Evolutionary conservation across 2,888 invertebrate genomes (phyloP), one percentile per base, ranked within the genome.

Genomic region (Halictus ligatus): DNA sequence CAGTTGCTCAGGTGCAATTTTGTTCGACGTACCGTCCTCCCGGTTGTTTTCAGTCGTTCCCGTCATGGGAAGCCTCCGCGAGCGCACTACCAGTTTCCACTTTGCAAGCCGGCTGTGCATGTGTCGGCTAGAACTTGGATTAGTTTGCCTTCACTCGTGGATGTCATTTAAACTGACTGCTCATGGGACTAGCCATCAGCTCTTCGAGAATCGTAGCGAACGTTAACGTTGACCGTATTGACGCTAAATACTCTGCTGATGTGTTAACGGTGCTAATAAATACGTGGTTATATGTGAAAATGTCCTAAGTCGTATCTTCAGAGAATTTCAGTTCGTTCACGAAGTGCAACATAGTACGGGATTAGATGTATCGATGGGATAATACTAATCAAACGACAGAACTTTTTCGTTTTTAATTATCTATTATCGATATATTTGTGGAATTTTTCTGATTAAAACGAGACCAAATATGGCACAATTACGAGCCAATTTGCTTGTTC

Each of bases 51-150:
- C 82, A 72, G n/a, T 54, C 80, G 25, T 40, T 18, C 7, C 77
- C 29, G 50, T 43, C 69, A 40, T 48, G 60, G 29, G 78, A 71
- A 76, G 78, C 71, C 81, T 77, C 80, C 73, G 73, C 67, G 15
- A 35, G 43, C 46, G 43, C 15, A 82, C 86, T 83, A 83, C 75
- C 71, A 89, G 88, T 86, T 90, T 91, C 88, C 88, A 88, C 89
- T 89, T 90, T 86, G 80, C 82, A 83, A 58, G 58, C 75, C 74
- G 83, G 83, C 29, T 81, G 58, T 82, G 89, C 87, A 81, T 87
- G 82, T 75, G 54, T 58, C 64, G 83, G 64, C 91, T 91, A 91
- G 90, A 93, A 93, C 92, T 93, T 93, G 92, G 86, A 93, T 93
- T 93, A 92, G 93, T 93, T 92, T 92, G 91, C 89, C 83, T 82